Conservation (phyloP, 2,888 invertebrate genomes). For the Tenthredo distinguenda region DNA sequence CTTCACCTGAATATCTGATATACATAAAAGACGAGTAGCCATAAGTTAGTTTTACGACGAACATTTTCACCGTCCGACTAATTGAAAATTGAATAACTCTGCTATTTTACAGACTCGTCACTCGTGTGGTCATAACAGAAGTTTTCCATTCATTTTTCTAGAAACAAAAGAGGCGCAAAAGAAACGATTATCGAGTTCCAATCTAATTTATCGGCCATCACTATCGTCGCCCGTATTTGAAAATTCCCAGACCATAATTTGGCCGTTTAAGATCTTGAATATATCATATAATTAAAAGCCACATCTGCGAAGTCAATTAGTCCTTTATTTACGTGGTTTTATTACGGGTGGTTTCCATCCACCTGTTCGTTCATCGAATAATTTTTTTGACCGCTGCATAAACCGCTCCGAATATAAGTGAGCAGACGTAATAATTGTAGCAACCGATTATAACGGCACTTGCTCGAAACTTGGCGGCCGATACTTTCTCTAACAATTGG, state of each 20-base stretch:
- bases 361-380: not conserved
- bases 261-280: not conserved
- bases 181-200: not conserved
- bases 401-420: not conserved
- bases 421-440: not conserved
- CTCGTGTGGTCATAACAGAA: not conserved
- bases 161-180: not conserved
- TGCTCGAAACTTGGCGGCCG: not conserved
- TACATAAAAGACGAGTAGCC: not conserved
- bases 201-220: not conserved
- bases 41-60: not conserved
- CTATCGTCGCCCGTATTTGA: not conserved
- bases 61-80: not conserved
- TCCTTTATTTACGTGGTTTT: not conserved
- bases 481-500: constrained; percentile 36
- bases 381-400: not conserved
- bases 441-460: constrained; percentile 27
- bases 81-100: not conserved
- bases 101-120: not conserved
- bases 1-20: not conserved
- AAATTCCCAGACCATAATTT: not conserved
- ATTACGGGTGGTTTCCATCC: not conserved
- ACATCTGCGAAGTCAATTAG: not conserved
- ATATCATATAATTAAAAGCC: not conserved
- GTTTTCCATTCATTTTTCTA: not conserved